Percentiles rank a stretch among this genome's conserved stretches.
Evolutionary conservation across 2,888 invertebrate genomes (phyloP).

Genomic region (Ephialtes manifestator): DNA sequence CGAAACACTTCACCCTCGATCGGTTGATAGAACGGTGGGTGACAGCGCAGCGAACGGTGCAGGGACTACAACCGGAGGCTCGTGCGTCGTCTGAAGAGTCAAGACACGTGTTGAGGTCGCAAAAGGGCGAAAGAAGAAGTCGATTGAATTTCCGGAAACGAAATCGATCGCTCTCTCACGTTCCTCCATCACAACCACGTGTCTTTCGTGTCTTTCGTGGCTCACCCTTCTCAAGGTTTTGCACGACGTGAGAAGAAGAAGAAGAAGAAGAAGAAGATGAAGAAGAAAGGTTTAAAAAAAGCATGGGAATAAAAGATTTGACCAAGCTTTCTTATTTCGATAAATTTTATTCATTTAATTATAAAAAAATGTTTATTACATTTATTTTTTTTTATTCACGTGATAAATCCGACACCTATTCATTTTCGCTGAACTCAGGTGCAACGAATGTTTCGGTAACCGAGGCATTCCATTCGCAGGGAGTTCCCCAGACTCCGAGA

Average conservation of each 20-base stretch:
- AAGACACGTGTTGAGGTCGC: conserved; percentile 63
- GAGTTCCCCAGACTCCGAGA: conserved; percentile 47
- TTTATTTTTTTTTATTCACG: conserved; percentile 15
- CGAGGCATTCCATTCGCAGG: conserved; percentile 62
- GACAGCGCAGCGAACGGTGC: conserved; percentile 21
- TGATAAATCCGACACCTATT: conserved; percentile 57
- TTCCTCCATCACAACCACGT: conserved; percentile 2
- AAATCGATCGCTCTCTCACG: conserved; percentile 73
- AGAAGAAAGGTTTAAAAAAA: not conserved
- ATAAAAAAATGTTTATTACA: conserved; percentile 6
- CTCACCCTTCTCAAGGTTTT: conserved; percentile 39
- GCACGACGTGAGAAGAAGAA: conserved; percentile 21
- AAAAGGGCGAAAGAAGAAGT: conserved; percentile 71
- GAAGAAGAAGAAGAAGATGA: conserved; percentile 8
- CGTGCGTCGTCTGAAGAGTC: conserved; percentile 22
- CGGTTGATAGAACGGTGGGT: conserved; percentile 39
- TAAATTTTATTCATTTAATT: conserved; percentile 3
- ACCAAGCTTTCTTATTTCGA: conserved; percentile 1
- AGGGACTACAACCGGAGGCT: conserved; percentile 2
- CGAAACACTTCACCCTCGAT: conserved; percentile 61
- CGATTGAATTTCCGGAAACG: conserved; percentile 81
- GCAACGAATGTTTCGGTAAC: conserved; percentile 57
- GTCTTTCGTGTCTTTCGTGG: conserved; percentile 17
- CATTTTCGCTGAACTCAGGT: conserved; percentile 51
- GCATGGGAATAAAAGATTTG: too few relatives aligned